phyloP scores from a whole-genome alignment of 2,888 invertebrate species.

The Cylloceria caligata region DNA sequence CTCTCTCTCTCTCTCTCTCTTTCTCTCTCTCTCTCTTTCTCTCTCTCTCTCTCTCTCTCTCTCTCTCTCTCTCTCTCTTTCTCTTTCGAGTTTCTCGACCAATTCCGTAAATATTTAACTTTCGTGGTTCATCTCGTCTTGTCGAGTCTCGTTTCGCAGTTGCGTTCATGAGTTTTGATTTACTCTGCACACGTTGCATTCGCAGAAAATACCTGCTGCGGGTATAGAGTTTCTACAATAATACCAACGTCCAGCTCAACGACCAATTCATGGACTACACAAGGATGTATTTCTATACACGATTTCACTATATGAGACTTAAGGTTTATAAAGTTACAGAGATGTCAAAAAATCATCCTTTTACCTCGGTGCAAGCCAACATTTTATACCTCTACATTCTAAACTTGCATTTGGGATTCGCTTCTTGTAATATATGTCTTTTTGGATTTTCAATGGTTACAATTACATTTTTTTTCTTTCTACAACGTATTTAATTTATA shows the following conservation, averaged over 20 bases:
- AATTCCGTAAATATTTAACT: conserved; percentile 64
- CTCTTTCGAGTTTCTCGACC: conserved; percentile 45
- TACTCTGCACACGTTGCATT: conserved; percentile 53
- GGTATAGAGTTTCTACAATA: not conserved
- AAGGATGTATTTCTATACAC: not conserved
- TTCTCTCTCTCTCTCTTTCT: too few relatives aligned
- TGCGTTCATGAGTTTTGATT: conserved; percentile 57
- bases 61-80: too few relatives aligned
- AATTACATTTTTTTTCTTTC: too few relatives aligned
- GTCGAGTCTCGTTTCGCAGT: conserved; percentile 24
- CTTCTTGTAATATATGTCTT: too few relatives aligned
- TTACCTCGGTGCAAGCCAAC: not conserved
- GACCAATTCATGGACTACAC: not conserved
- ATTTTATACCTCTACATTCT: not conserved
- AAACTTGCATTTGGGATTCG: too few relatives aligned
- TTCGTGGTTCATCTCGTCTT: conserved; percentile 37
- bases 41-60: too few relatives aligned
- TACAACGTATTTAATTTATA: too few relatives aligned
- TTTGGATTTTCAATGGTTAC: too few relatives aligned
- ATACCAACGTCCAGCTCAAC: not conserved
- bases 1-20: too few relatives aligned
- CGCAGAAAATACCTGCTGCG: not conserved
- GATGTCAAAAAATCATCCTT: not conserved
- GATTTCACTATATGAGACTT: not conserved
- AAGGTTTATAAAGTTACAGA: not conserved